Evolutionary conservation across 1,140 invertebrate species (phyloP), one percentile per base, ranked within the genome.

Genomic region (Delia radicum): DNA sequence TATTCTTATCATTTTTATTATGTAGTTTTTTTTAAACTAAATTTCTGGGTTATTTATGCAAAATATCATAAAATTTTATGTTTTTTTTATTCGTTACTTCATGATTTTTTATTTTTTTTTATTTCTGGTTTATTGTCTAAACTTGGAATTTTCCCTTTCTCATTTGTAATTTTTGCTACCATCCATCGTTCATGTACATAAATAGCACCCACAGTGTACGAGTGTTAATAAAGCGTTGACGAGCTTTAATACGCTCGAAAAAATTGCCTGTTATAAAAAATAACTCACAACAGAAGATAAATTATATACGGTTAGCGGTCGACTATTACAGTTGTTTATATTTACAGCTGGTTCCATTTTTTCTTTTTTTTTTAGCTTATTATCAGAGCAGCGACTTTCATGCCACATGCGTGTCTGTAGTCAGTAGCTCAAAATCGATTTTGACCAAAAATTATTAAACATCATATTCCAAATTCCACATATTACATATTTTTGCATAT

Each of bases 151-250:
- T 33, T 33, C n/a, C 37, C 37, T 42, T 42, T 42, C n/a, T 33
- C 10, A 10, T 33, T 33, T 42, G 3, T 10, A 13, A 5, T 8
- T 42, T 42, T 15, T 42, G 3, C 12, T 42, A 13, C 0, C 10
- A 15, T 42, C n/a, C n/a, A n/a, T n/a, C n/a, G n/a, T n/a, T n/a
- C n/a, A n/a, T n/a, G n/a, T n/a, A n/a, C n/a, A n/a, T n/a, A n/a
- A n/a, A n/a, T n/a, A n/a, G n/a, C n/a, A n/a, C n/a, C n/a, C n/a
- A n/a, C n/a, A n/a, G n/a, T n/a, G 3, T 42, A 65, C 28, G 48
- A 65, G 62, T 65, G 62, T 65, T 65, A 65, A 65, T 65, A 65
- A 65, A 65, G 62, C 62, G 62, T 65, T 65, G 62, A 65, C 62
- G 62, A 65, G 62, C 28, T 13, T 65, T 65, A 27, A 65, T 65